phyloP scores from a whole-genome alignment of 2,797 vertebrate genomes.

The Fistularia tabacaria region DNA sequence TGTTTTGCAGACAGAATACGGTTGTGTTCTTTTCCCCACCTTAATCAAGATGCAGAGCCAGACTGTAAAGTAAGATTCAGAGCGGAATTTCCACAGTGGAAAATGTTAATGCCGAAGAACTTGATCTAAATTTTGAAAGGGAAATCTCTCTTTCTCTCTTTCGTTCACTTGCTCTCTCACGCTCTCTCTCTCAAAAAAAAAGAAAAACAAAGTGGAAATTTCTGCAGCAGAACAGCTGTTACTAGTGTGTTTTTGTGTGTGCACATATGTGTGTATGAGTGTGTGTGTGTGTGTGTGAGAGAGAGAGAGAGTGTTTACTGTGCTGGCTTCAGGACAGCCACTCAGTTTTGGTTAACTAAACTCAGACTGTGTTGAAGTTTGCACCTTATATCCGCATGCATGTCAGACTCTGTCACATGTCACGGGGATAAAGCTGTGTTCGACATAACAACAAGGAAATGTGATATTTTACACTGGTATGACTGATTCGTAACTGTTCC shows the following conservation, averaged over 20 bases:
- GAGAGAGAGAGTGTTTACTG: too few relatives aligned
- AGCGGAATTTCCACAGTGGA: slow-evolving; percentile 20
- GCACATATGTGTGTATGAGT: not conserved
- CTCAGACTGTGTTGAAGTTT: too few relatives aligned
- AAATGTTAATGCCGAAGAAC: slow-evolving; percentile 15
- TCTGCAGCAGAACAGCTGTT: slow-evolving; percentile 14
- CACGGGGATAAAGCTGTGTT: too few relatives aligned
- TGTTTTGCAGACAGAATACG: slow-evolving; percentile 23
- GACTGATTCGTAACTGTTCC: too few relatives aligned
- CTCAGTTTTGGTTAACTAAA: too few relatives aligned
- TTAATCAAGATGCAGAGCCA: slow-evolving; percentile 25
- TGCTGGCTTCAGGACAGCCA: too few relatives aligned
- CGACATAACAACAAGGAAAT: too few relatives aligned
- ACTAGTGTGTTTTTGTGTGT: not conserved
- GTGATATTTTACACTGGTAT: too few relatives aligned
- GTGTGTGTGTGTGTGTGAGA: too few relatives aligned
- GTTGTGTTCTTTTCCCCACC: slow-evolving; percentile 11
- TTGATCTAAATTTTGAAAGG: slow-evolving; percentile 12
- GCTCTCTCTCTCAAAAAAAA: not conserved
- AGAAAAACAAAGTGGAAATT: not conserved
- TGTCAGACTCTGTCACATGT: too few relatives aligned
- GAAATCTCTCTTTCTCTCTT: too few relatives aligned
- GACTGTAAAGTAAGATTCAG: slow-evolving; percentile 14
- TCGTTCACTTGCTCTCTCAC: too few relatives aligned
- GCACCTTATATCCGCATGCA: not conserved